A percentile compares a stretch with the other conserved stretches of the same genome.
Conservation (phyloP, 2,888 invertebrate genomes). For the Caradrina clavipalpis region DNA sequence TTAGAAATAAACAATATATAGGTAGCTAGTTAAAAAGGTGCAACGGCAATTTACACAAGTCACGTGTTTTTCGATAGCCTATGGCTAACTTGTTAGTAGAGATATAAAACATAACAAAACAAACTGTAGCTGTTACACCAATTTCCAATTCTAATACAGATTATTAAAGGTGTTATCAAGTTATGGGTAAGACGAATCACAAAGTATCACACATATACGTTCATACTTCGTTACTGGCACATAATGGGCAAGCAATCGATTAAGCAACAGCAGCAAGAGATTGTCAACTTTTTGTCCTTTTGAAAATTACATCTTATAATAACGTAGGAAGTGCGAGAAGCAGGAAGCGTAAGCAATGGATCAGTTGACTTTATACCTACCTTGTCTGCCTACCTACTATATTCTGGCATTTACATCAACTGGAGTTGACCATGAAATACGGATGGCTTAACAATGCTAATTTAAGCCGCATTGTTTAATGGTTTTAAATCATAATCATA, state of each 20-base stretch:
- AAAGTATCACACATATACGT: not conserved
- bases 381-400: constrained; percentile 45
- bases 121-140: no score
- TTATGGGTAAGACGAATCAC: no score
- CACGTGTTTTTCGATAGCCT: no score
- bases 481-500: constrained; percentile 54
- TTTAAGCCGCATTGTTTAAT: constrained; percentile 61
- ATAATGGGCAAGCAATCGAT: not conserved
- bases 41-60: no score
- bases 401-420: constrained; percentile 80
- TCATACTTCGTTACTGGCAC: not conserved
- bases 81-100: no score
- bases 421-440: constrained; percentile 79
- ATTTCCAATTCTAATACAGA: no score
- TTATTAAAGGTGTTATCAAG: no score
- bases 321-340: constrained; percentile 66
- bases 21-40: no score
- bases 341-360: constrained; percentile 73
- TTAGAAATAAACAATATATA: not conserved
- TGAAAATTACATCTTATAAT: constrained; percentile 17
- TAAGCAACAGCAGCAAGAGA: constrained; percentile 19
- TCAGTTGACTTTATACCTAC: constrained; percentile 57
- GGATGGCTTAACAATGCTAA: constrained; percentile 79
- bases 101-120: no score
- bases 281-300: constrained; percentile 28